Percentiles rank a stretch among this genome's conserved stretches.
Evolutionary conservation across 2,113 vertebrate species (phyloP).

Genomic region (Gobiocypris rarus): DNA sequence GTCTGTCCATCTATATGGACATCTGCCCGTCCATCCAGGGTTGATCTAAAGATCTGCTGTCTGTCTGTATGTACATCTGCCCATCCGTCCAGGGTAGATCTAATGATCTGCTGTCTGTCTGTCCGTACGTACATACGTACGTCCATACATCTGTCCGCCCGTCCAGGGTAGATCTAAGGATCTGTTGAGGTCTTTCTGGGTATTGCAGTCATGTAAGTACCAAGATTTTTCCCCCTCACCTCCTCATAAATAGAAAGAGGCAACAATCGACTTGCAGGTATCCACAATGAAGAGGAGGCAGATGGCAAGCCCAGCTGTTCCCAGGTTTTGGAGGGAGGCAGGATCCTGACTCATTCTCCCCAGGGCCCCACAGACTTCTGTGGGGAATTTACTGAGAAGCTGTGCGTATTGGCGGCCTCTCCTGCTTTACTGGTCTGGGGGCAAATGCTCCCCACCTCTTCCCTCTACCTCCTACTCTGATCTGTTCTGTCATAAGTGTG

Average conservation of each 20-base stretch:
- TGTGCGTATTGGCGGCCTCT: constrained; percentile 67
- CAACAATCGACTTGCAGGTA: constrained; percentile 68
- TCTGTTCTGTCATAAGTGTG: constrained; percentile 57
- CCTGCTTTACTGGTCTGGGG: constrained; percentile 60
- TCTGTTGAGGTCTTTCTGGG: constrained; percentile 34
- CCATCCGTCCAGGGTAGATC: no score
- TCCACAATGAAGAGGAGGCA: constrained; percentile 70
- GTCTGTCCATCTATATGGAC: no score
- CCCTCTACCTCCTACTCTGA: constrained; percentile 49
- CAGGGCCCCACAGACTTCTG: constrained; percentile 65
- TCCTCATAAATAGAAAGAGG: constrained; percentile 62
- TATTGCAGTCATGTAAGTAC: constrained; percentile 18
- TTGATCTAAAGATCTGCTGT: no score
- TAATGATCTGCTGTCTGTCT: no score
- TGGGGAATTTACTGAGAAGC: constrained; percentile 71
- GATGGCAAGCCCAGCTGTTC: constrained; percentile 81
- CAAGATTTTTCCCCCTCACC: constrained; percentile 37
- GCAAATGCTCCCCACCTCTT: constrained; percentile 66
- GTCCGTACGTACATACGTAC: no score
- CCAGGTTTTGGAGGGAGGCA: constrained; percentile 70
- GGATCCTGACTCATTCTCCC: constrained; percentile 62
- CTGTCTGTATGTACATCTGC: no score
- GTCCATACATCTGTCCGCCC: no score
- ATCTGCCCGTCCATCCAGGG: no score
- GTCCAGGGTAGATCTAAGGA: not conserved